Evolutionary conservation across 2,113 vertebrate species (phyloP).

Genomic region (Sinocyclocheilus maitianheensis): DNA sequence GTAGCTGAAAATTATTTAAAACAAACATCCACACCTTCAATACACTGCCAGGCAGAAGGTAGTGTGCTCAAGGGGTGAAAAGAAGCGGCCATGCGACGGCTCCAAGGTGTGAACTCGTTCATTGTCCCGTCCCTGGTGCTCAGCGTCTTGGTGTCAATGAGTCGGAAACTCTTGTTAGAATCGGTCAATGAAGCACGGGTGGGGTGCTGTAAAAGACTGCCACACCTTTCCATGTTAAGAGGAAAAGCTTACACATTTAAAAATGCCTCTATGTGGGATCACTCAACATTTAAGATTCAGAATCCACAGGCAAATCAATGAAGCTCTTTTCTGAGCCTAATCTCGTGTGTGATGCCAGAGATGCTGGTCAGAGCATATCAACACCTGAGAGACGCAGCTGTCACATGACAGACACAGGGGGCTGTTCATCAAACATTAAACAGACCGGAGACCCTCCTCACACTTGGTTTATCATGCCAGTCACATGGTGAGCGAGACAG

Average conservation of each 20-base stretch:
- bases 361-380: background rate
- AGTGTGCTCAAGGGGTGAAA: slow-evolving; percentile 4
- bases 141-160: slow-evolving; percentile 70
- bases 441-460: background rate
- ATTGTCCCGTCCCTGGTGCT: slow-evolving; percentile 54
- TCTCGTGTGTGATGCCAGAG: background rate
- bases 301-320: slow-evolving; percentile 23
- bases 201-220: slow-evolving; percentile 16
- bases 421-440: slow-evolving; percentile 20
- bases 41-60: background rate
- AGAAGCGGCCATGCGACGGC: background rate
- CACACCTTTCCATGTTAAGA: slow-evolving; percentile 19
- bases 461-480: background rate
- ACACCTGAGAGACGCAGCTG: slow-evolving; percentile 9
- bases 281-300: background rate
- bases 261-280: slow-evolving; percentile 19
- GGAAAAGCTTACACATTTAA: slow-evolving; percentile 1
- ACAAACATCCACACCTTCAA: slow-evolving; percentile 47
- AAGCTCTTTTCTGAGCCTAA: background rate
- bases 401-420: background rate
- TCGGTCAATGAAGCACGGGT: slow-evolving; percentile 26
- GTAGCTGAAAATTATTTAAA: slow-evolving; percentile 17
- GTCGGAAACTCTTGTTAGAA: slow-evolving; percentile 53
- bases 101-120: slow-evolving; percentile 52
- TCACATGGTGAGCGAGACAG: background rate